Base-by-base conservation (phyloP, 2,888 invertebrate genomes). In the Limenitis camilla region DNA sequence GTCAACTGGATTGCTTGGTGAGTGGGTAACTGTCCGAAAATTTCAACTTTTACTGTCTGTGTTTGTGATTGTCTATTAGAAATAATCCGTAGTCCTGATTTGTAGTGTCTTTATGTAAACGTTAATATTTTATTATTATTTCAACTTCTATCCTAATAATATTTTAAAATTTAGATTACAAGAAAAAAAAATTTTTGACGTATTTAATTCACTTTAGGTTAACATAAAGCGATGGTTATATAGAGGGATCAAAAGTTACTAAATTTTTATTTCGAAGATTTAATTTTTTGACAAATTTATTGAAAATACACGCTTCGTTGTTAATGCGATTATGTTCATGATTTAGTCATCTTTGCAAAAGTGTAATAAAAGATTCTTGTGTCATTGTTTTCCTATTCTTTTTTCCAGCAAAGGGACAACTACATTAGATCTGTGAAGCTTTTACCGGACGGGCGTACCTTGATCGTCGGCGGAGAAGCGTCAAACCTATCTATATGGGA, bases 401-500 rank as follows among this genome's bases (percentile, higher is more conserved):
- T 1, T 52, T 89, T 89, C 32, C 81, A 92, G 90, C 96, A 96
- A 92, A 89, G 96, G 64, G 97, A 97, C 82, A 97, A 96, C 87
- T 98, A 98, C 87, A 97, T 98, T 66, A 90, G 97, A 67, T 97
- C 97, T 35, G 97, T 98, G 65, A 98, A 98, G 78, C 87, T 98
- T 29, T 86, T 98, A 55, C 96, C 95, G 0, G 98, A 98, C 74
- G 97, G 97, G 2, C 89, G 96, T 61, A 97, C 97, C 29, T 88
- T 98, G 60, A 96, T 98, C 63, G 98, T 98, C 32, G 98, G 98
- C 40, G 98, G 98, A 9, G 98, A 98, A 81, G 97, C 98, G 10
- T 95, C 94, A 65, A 96, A 96, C 73, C 90, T 98, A 42, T 96
- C 96, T 61, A 96, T 98, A 68, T 98, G 97, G 97, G 98, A 98